Evolutionary conservation across 2,113 vertebrate species (phyloP).

Genomic region (Panurus biarmicus): DNA sequence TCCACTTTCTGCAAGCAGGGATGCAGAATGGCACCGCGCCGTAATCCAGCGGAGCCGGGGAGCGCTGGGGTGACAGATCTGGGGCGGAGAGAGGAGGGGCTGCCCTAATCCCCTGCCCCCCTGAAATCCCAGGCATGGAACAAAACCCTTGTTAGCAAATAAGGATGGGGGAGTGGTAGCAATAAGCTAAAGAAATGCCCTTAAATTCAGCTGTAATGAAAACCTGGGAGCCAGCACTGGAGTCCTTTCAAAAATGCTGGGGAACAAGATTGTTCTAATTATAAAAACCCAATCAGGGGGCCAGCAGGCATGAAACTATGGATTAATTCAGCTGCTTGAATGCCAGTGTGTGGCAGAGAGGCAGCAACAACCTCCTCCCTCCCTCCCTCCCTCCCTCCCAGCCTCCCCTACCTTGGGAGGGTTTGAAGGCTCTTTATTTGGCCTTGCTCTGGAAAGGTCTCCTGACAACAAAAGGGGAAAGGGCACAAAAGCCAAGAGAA

Average conservation of each 20-base stretch:
- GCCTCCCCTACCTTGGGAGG: neutral
- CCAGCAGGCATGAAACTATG: neutral
- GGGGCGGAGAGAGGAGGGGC: neutral
- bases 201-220: conserved; percentile 5
- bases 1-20: neutral
- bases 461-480: neutral
- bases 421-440: neutral
- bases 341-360: neutral
- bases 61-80: neutral
- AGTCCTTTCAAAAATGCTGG: neutral
- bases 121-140: neutral
- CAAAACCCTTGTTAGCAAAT: conserved; percentile 16
- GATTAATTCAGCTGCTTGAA: neutral
- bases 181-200: conserved; percentile 15
- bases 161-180: neutral
- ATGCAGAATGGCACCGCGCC: neutral
- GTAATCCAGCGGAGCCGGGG: neutral
- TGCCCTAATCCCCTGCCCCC: neutral
- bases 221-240: neutral
- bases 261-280: conserved; percentile 35
- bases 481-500: neutral
- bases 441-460: neutral
- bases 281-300: conserved; percentile 4
- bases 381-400: neutral
- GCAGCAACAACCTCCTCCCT: neutral